Base-by-base conservation (phyloP, 2,797 vertebrate species). In the Thaleichthys pacificus region DNA sequence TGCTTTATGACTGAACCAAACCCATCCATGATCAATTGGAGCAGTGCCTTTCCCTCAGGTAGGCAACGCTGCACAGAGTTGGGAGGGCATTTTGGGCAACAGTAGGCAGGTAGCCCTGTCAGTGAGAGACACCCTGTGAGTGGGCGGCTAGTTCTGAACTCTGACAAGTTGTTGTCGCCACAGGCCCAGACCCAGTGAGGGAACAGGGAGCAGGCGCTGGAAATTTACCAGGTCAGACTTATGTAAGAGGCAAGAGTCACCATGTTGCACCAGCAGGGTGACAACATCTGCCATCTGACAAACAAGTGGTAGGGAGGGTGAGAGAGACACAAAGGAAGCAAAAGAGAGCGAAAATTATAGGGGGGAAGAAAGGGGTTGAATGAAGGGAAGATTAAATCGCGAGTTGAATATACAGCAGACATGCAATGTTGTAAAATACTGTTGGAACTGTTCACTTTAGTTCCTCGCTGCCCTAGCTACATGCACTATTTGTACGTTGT, bases 191-290 rank as follows among this genome's bases (percentile, higher is more conserved):
- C 73, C 74, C 70, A 79, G 75, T 65, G 54, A 80, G 80, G 69
- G 68, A 82, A 73, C 68, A 51, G 68, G 76, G 47, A 68, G 22
- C 14, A 38, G 19, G 14, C 82, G 42, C 66, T 88, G 88, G 88
- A 91, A 91, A 90, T 89, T 89, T 89, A 89, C 86, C 81, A 81
- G 81, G 75, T 82, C 83, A 80, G 76, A 54, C 81, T 92, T 91
- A 87, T 86, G 84, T 83, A 89, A 92, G 80, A 84, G 66, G 54
- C 72, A 26, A 42, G 77, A 81, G 79, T 68, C 69, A 63, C 70
- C 75, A 73, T 24, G 68, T 70, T 76, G 80, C 71, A 26, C 51
- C 62, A 62, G 24, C 57, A 56, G 28, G 35, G 63, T 28, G 28
- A 28, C 28, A 28, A 28, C 28, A 28, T 28, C 26, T 26, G 54